A percentile compares a stretch with the other conserved stretches of the same genome.
phyloP scores from a whole-genome alignment of 1,140 invertebrate genomes.

The Drosophila nebulosa region DNA sequence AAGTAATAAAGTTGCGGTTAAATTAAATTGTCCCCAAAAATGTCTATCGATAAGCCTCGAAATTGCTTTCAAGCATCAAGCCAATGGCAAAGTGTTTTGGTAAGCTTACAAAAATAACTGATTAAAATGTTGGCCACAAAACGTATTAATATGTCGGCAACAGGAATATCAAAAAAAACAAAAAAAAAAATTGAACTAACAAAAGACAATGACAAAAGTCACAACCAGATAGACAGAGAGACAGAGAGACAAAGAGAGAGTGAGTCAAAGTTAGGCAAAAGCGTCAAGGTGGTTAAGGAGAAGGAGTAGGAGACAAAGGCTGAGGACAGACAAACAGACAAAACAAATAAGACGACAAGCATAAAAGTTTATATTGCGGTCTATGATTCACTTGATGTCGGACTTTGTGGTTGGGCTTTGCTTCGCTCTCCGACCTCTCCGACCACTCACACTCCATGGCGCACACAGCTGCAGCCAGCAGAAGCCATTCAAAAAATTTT shows the following conservation, averaged over 20 bases:
- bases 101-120: constrained; percentile 32
- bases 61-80: not conserved
- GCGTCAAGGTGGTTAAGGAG: constrained; percentile 13
- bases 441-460: too few species aligned
- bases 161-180: constrained; percentile 50
- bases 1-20: constrained; percentile 76
- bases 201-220: constrained; percentile 2
- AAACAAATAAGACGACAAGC: constrained; percentile 76
- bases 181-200: not conserved
- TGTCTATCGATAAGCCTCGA: constrained; percentile 60
- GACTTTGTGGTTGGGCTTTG: constrained; percentile 43
- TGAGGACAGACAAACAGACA: constrained; percentile 71
- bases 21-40: constrained; percentile 68
- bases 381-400: constrained; percentile 62
- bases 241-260: not conserved
- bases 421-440: constrained; percentile 21
- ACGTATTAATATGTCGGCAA: constrained; percentile 71
- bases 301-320: not conserved
- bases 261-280: not conserved
- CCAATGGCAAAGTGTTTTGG: not conserved
- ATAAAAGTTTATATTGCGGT: constrained; percentile 79
- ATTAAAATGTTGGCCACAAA: constrained; percentile 71
- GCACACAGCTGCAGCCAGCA: constrained; percentile 61
- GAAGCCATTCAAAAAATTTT: constrained; percentile 70
- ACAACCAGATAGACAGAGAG: too few species aligned